These are phyloP conservation scores for Spisula subtruncata DNA, from an alignment of 2,888 invertebrate genomes.

Conservation along the genomic window DNA sequence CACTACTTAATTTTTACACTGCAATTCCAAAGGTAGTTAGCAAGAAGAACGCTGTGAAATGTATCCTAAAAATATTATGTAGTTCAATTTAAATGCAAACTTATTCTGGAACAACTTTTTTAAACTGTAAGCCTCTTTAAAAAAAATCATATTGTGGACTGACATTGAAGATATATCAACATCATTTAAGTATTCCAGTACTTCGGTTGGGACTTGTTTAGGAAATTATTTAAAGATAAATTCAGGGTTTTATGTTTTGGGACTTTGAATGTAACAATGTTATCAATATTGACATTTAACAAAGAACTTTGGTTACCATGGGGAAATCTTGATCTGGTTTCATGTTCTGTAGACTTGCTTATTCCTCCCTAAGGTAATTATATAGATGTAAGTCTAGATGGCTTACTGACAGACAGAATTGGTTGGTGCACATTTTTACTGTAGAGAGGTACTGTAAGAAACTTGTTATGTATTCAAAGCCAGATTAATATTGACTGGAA, in stretches of 20 bases:
- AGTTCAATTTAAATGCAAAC: too few relatives aligned
- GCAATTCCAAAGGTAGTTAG: too few relatives aligned
- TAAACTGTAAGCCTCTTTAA: too few relatives aligned
- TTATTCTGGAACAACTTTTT: too few relatives aligned
- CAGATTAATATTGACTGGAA: background rate
- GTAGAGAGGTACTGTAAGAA: background rate
- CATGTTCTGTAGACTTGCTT: constrained; percentile 1
- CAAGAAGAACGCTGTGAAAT: too few relatives aligned
- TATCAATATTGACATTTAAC: background rate
- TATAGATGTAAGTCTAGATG: background rate
- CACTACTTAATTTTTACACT: too few relatives aligned
- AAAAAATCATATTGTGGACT: too few relatives aligned
- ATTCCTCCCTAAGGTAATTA: background rate
- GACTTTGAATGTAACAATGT: background rate
- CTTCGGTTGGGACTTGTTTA: too few relatives aligned
- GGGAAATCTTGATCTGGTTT: background rate
- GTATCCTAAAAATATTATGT: too few relatives aligned
- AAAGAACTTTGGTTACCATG: background rate
- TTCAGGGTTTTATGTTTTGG: background rate
- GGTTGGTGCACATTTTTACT: background rate
- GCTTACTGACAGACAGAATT: constrained; percentile 6
- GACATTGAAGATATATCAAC: too few relatives aligned
- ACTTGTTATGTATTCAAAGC: background rate
- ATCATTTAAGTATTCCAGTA: too few relatives aligned
- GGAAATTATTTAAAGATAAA: background rate